A percentile compares a stretch with the other conserved stretches of the same genome.
These are phyloP conservation scores for Megaceryle maxima DNA, from an alignment of 2,113 vertebrate genomes.

Conservation along the genomic window DNA sequence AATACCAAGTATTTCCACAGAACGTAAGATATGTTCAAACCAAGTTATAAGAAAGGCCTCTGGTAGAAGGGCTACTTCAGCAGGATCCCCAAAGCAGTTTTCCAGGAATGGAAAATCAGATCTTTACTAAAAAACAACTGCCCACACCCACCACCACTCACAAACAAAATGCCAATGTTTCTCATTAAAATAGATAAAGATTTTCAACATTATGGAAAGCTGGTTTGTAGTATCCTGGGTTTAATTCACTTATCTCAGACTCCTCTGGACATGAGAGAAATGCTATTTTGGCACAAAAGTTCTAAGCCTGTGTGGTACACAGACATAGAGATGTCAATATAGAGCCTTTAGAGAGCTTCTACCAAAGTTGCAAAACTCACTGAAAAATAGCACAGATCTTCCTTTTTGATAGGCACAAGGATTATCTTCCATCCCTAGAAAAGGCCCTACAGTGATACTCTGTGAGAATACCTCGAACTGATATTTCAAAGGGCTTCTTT, in stretches of 20 bases:
- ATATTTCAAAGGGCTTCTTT: slow-evolving; percentile 72
- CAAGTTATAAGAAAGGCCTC: neutral
- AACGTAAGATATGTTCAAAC: neutral
- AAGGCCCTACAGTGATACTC: slow-evolving; percentile 62
- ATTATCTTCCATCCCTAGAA: slow-evolving; percentile 56
- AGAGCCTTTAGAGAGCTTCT: neutral
- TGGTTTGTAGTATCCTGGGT: neutral
- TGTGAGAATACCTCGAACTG: slow-evolving; percentile 68
- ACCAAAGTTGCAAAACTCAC: slow-evolving; percentile 11
- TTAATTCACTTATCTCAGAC: neutral
- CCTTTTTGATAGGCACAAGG: slow-evolving; percentile 51
- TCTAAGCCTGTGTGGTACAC: neutral
- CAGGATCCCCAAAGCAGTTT: neutral
- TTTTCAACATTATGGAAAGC: neutral
- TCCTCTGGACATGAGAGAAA: neutral
- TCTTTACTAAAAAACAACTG: neutral
- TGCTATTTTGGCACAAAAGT: neutral
- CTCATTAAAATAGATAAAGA: neutral
- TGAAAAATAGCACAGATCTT: slow-evolving; percentile 51
- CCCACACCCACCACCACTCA: neutral
- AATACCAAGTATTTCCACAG: neutral
- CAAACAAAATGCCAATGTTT: neutral
- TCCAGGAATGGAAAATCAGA: neutral
- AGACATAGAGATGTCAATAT: neutral
- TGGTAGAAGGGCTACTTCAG: neutral